Evolutionary conservation across 2,113 vertebrate genomes (phyloP).

Genomic region (Ailuropoda melanoleuca): DNA sequence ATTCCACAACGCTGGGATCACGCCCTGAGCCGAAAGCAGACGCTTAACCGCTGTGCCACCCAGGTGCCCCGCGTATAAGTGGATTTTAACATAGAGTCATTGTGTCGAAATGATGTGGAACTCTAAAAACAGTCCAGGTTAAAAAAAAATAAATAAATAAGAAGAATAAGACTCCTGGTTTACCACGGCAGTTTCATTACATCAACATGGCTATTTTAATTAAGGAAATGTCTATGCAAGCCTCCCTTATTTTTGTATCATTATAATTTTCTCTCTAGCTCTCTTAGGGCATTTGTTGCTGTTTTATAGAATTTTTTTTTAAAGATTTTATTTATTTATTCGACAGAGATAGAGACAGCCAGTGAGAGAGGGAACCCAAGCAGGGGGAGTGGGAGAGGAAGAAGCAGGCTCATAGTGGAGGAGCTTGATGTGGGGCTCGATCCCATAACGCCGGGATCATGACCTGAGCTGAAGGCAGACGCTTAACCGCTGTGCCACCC

Average conservation of each 20-base stretch:
- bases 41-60: no score
- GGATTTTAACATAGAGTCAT: not conserved
- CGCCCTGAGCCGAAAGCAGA: no score
- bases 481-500: no score
- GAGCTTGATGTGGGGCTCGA: no score
- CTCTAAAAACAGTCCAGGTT: not conserved
- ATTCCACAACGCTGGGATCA: no score
- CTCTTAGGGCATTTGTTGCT: not conserved
- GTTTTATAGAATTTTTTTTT: not conserved
- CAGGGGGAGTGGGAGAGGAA: no score
- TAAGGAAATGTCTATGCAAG: not conserved
- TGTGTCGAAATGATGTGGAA: not conserved
- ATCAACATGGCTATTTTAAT: not conserved
- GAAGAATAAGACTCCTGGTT: not conserved
- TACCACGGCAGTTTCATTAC: not conserved
- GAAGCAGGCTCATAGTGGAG: no score
- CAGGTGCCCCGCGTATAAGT: rapidly evolving
- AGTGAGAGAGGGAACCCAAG: no score
- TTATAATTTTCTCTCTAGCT: not conserved
- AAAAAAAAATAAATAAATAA: not conserved
- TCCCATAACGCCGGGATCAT: no score
- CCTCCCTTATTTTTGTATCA: not conserved
- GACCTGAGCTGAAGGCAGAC: no score
- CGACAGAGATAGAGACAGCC: no score
- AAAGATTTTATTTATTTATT: no score